Evolutionary conservation across 2,113 vertebrate species (phyloP).

Genomic region (Candoia aspera): DNA sequence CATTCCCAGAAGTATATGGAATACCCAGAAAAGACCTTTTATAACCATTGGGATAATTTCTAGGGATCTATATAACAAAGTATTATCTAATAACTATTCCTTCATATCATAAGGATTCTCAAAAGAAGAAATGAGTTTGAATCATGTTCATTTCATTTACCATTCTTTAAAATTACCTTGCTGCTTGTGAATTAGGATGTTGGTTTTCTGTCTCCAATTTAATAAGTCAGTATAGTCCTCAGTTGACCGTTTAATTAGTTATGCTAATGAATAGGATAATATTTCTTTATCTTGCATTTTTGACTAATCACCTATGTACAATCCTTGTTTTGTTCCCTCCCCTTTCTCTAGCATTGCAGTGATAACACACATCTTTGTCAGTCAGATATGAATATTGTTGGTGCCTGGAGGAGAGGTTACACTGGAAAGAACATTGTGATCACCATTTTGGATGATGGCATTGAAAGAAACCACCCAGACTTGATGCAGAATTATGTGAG

Average conservation of each 20-base stretch:
- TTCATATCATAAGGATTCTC: conserved; percentile 1
- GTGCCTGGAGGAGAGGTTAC: conserved; percentile 98
- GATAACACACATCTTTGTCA: conserved; percentile 95
- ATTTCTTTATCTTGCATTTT: background rate
- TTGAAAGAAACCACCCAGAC: conserved; percentile 96
- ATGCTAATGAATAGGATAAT: conserved; percentile 20
- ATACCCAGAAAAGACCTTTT: conserved; percentile 1
- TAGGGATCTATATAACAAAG: background rate
- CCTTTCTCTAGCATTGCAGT: conserved; percentile 87
- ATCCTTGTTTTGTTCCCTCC: conserved; percentile 20
- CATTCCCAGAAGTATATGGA: conserved; percentile 26
- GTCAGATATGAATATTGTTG: conserved; percentile 98
- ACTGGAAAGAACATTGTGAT: conserved; percentile 97
- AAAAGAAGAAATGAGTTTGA: conserved; percentile 16
- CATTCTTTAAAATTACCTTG: background rate
- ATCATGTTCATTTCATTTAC: conserved; percentile 29
- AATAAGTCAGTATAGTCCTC: background rate
- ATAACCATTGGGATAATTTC: conserved; percentile 32
- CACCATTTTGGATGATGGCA: conserved; percentile 96
- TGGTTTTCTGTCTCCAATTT: background rate
- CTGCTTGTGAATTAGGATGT: background rate
- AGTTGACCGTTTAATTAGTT: conserved; percentile 11
- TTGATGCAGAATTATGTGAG: conserved; percentile 97
- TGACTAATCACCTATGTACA: conserved; percentile 37
- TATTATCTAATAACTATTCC: background rate